Conservation (phyloP, 2,888 invertebrate species). For the Agrochola macilenta region DNA sequence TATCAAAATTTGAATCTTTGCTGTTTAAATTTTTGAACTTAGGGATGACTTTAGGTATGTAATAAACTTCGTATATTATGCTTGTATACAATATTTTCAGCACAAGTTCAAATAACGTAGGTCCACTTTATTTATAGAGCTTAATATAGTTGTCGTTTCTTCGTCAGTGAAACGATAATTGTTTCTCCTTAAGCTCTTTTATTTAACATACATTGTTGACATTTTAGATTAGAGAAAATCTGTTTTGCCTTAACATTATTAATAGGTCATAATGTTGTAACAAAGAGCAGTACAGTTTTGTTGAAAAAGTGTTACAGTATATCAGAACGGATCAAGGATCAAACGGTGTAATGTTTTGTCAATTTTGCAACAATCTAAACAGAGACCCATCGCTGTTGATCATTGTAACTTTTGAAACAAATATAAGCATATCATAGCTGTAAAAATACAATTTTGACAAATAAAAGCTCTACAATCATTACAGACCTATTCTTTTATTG, state of each 20-base stretch:
- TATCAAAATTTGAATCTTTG: conserved; percentile 40
- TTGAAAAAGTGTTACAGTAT: conserved; percentile 85
- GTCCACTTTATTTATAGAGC: conserved; percentile 89
- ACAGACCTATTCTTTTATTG: conserved; percentile 82
- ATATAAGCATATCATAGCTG: conserved; percentile 98
- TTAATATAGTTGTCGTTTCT: conserved; percentile 80
- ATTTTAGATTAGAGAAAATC: conserved; percentile 89
- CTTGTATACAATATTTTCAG: conserved; percentile 83
- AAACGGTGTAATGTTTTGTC: conserved; percentile 87
- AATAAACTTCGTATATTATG: conserved; percentile 78
- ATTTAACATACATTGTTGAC: conserved; percentile 90
- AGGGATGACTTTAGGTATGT: conserved; percentile 52
- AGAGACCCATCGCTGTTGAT: conserved; percentile 90
- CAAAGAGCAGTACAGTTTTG: conserved; percentile 87
- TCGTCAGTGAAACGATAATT: conserved; percentile 77
- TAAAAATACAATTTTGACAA: conserved; percentile 96
- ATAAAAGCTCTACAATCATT: conserved; percentile 93
- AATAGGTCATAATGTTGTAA: conserved; percentile 88
- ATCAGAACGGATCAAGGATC: conserved; percentile 82
- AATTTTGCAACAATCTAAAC: conserved; percentile 86
- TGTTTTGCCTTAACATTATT: conserved; percentile 90
- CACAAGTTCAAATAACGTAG: conserved; percentile 90
- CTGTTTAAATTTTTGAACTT: conserved; percentile 50
- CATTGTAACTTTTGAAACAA: conserved; percentile 92
- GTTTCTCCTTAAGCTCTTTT: conserved; percentile 86